Evolutionary conservation across 37 sponge, comb jelly and placozoan genomes (phyloP), one percentile per base, ranked within the genome.

Genomic region (Chondrilla cf. caribensis): DNA sequence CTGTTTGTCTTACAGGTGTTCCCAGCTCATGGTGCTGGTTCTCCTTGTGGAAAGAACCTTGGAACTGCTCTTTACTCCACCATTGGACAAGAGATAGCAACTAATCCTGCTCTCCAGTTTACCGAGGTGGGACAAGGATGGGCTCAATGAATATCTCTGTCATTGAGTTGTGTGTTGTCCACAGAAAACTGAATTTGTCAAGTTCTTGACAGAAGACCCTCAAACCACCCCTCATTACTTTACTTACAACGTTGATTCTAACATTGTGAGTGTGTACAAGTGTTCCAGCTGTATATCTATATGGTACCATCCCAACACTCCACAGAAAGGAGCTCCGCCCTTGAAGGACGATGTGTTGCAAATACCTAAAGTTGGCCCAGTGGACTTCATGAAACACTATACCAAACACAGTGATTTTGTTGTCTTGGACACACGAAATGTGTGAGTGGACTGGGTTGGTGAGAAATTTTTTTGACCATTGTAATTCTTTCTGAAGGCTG

Each of bases 11-110:
- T 51, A 5, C 67, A 92, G 90, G 90, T 95, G 38, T 90, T 90
- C 58, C 96, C 96, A 36, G 93, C 96, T 32, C 96, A 95, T 44
- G 96, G 96, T 36, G 90, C 93, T 40, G 96, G 96, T 0, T 95
- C 96, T 65, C 96, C 96, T 0, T 95, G 96, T 92, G 96, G 96
- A 0, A 89, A 92, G 83, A 87, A 85, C 83, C 76, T 95, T 38
- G 68, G 88, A 37, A 43, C 70, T 32, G 90, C 78, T 19, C 86
- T 95, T 28, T 90, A 81, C 80, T 92, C 93, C 41, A 95, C 90
- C 60, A 92, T 95, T 67, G 96, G 90, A 17, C 80, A 87, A 26
- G 86, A 95, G 81, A 89, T 77, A 42, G 64, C 51, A 35, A 95
- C 86, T 54, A 95, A 95, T 38, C 83, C 86, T 21, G 93, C 93